phyloP scores from a whole-genome alignment of 2,888 invertebrate species.

The Cinara cedri region DNA sequence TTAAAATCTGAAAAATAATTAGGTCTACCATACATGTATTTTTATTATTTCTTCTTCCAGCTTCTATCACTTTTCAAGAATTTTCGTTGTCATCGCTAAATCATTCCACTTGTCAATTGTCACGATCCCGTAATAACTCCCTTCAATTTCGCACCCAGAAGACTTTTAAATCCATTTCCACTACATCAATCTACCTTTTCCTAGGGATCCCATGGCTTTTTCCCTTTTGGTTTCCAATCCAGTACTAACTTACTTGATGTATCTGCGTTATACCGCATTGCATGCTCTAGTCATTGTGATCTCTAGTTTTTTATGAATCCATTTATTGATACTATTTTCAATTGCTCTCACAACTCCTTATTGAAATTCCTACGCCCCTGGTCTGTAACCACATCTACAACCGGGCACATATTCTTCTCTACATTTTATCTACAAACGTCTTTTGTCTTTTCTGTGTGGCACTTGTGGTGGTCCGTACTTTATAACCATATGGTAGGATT shows the following conservation, averaged over 20 bases:
- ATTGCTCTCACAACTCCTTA: slow-evolving; percentile 20
- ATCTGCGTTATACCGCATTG: neutral
- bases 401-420: slow-evolving; percentile 10
- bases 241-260: neutral
- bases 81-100: too few species aligned
- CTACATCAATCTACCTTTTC: too few species aligned
- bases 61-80: too few species aligned
- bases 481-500: slow-evolving; percentile 23
- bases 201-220: too few species aligned
- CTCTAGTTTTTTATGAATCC: neutral
- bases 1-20: too few species aligned
- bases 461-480: slow-evolving; percentile 34
- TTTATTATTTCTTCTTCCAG: too few species aligned
- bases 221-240: neutral
- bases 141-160: too few species aligned
- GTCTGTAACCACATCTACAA: neutral
- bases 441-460: slow-evolving; percentile 20
- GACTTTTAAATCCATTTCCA: too few species aligned
- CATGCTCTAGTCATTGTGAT: too few species aligned
- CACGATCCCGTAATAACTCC: too few species aligned
- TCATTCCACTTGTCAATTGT: too few species aligned
- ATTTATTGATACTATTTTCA: slow-evolving; percentile 11
- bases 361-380: slow-evolving; percentile 16
- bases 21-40: too few species aligned
- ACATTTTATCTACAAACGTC: slow-evolving; percentile 22